Evolutionary conservation across 2,797 vertebrate genomes (phyloP), one percentile per base, ranked within the genome.

Genomic region (Antrozous pallidus): DNA sequence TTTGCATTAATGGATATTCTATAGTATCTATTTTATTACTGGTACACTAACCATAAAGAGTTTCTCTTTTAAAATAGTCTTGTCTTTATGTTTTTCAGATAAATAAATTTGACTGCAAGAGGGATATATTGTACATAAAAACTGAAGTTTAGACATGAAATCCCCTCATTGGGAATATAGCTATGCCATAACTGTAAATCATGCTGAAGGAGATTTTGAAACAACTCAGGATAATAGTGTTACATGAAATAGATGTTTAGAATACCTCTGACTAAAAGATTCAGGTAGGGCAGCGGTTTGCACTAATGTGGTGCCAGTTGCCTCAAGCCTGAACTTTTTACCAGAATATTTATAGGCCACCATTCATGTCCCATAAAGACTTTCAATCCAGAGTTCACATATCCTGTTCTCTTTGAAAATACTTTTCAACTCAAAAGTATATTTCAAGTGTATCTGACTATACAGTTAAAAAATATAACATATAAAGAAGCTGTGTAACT

Each of bases 401-500:
- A 58, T 79, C 33, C 58, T 73, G 40, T 38, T 24, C 54, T 84
- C 33, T 65, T 56, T 74, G 85, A 83, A 51, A 82, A 74, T 40
- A 80, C 11, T 80, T 93, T 73, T 31, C n/a, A 92, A 83, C 45
- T 79, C 77, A 47, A 82, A 94, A 85, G 61, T 82, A n/a, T 75
- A 80, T 85, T 96, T 90, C 49, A 69, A 85, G n/a, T 92, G 54
- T 87, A 65, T 85, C 47, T 90, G 16, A 92, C 61, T 85, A 88
- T 79, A 86, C 20, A 73, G 83, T 61, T 93, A 28, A 93, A 87
- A 80, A 95, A 93, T 90, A 90, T 91, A 94, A 91, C 63, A 94
- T 58, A 89, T 58, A 93, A 95, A 91, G 58, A 88, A 93, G 56
- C 28, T 56, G 10, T 84, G n/a, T 65, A 94, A 95, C 69, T 90